Evolutionary conservation across 2,113 vertebrate species (phyloP), one percentile per base, ranked within the genome.

Genomic region (Scopus umbretta): DNA sequence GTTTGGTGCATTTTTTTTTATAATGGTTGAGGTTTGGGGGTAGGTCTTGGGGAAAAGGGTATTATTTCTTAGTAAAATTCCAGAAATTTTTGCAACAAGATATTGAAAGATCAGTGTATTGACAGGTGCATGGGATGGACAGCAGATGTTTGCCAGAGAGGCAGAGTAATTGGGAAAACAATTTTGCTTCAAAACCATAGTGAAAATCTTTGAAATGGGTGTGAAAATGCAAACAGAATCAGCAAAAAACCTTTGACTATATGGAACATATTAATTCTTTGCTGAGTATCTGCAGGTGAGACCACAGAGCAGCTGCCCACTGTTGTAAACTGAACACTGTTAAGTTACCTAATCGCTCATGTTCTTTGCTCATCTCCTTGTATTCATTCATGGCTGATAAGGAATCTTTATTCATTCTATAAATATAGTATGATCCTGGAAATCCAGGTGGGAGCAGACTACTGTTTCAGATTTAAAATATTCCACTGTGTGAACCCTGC

Each of bases 291-390:
- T 88, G 50, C 50, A 73, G 62, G 74, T 91, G 58, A 92, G 38
- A 72, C 66, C 25, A 38, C 62, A 83, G 53, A 82, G 38, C 40
- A 88, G 74, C 80, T 94, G 50, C 59, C 67, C 76, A 21, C 70
- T 82, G 53, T 74, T 82, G 59, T 80, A 82, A 85, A 79, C 30
- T n/a, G 42, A 88, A 58, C 23, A 42, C 20, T 62, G 53, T 73
- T 92, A 89, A 74, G 55, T 80, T 72, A 73, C 47, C 38, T 95
- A 91, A 94, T 94, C 94, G 78, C 74, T 91, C 55, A 4, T 79
- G 86, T 82, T 56, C 52, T 94, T 95, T 92, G 36, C 76, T 96
- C 89, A 91, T 87, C 89, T 91, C 42, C 86, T 92, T 85, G 80
- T 85, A 71, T 72, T 89, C 16, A 4, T 27, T 56, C 6, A 10